Evolutionary conservation across 1,140 invertebrate species (phyloP).

Genomic region (Megalopta genalis): DNA sequence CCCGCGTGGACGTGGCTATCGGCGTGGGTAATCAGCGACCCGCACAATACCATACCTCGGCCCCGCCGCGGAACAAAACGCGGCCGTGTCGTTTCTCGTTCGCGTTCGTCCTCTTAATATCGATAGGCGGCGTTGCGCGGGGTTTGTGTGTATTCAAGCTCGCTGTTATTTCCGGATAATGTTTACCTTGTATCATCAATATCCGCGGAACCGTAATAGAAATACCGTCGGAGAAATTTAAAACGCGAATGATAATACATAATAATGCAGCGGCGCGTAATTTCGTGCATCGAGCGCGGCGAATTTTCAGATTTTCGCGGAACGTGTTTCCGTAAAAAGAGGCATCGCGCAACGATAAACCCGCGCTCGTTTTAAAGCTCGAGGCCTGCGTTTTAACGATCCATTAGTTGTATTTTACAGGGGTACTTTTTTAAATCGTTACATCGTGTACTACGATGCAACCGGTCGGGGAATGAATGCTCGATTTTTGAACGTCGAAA

Average conservation of each 20-base stretch:
- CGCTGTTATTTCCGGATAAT: background rate
- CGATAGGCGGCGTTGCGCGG: background rate
- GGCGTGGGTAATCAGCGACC: conserved; percentile 15
- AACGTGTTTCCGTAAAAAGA: too few relatives aligned
- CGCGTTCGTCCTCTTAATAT: background rate
- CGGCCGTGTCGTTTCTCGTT: background rate
- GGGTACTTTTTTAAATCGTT: too few relatives aligned
- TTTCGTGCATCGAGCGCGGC: too few relatives aligned
- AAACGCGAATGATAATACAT: background rate
- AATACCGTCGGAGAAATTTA: conserved; percentile 17
- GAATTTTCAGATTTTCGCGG: background rate
- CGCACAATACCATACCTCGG: background rate
- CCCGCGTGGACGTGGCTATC: conserved; percentile 1
- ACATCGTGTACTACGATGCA: too few relatives aligned
- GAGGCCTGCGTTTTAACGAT: too few relatives aligned
- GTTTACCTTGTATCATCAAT: conserved; percentile 28
- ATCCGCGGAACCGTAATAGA: conserved; percentile 20
- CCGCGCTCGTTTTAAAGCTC: too few relatives aligned
- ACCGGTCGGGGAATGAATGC: too few relatives aligned
- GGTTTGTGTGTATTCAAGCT: background rate
- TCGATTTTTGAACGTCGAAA: too few relatives aligned
- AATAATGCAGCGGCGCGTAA: too few relatives aligned
- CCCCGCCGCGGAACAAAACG: background rate
- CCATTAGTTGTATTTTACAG: too few relatives aligned
- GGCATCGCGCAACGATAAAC: too few relatives aligned